These are phyloP conservation scores for Sebastes aleutianus DNA, from an alignment of 2,797 vertebrate genomes.

Conservation along the genomic window DNA sequence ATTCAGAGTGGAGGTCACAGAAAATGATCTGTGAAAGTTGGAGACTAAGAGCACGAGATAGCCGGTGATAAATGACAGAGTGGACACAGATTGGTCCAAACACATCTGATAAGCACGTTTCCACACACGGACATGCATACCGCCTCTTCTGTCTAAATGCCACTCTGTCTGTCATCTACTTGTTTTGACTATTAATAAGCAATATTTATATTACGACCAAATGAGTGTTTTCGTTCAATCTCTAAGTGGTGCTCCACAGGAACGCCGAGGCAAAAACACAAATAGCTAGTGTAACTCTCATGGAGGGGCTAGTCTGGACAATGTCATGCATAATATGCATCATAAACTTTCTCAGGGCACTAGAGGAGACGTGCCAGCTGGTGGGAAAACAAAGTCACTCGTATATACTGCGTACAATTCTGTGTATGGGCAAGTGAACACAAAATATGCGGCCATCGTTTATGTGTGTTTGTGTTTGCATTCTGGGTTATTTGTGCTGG, in stretches of 20 bases:
- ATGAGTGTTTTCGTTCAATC: slow-evolving; percentile 32
- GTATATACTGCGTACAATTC: not conserved
- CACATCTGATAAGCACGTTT: slow-evolving; percentile 14
- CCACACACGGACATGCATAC: not conserved
- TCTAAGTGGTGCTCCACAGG: slow-evolving; percentile 4
- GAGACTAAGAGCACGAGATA: not conserved
- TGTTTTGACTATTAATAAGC: slow-evolving; percentile 21
- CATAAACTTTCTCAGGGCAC: slow-evolving; percentile 60
- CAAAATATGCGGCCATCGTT: slow-evolving; percentile 3
- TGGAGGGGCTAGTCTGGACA: slow-evolving; percentile 45
- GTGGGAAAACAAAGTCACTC: slow-evolving; percentile 53
- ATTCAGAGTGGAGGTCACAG: slow-evolving; percentile 20
- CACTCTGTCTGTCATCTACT: slow-evolving; percentile 19
- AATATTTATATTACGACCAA: slow-evolving; percentile 8
- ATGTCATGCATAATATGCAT: slow-evolving; percentile 50
- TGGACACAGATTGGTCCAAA: slow-evolving; percentile 25
- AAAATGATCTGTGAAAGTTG: slow-evolving; percentile 28
- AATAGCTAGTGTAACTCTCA: slow-evolving; percentile 39
- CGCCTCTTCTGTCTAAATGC: slow-evolving; percentile 13
- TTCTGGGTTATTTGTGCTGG: not conserved
- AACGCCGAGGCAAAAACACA: slow-evolving; percentile 31
- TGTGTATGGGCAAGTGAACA: slow-evolving; percentile 20
- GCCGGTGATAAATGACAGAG: slow-evolving; percentile 33
- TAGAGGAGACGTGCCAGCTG: slow-evolving; percentile 27
- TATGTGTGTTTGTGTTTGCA: not conserved